phyloP scores from a whole-genome alignment of 1,140 invertebrate genomes.

The Rhizoglyphus robini region DNA sequence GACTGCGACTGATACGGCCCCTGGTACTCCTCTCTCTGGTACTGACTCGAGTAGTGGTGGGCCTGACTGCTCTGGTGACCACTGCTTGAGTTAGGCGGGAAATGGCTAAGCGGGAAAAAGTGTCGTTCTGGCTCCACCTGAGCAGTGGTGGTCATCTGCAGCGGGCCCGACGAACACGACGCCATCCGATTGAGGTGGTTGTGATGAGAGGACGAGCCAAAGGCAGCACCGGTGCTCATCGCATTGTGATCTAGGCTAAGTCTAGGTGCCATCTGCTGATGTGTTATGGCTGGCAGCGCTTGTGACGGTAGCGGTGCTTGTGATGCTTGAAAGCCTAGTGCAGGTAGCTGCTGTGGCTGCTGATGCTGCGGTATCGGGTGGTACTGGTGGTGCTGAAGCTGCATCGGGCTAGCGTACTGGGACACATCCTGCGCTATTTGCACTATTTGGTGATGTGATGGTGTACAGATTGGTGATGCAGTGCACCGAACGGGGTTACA shows the following conservation, averaged over 20 bases:
- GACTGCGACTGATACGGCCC: neutral
- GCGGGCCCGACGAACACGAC: no score
- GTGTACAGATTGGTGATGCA: no score
- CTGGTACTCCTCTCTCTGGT: neutral
- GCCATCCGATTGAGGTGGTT: no score
- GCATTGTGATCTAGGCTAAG: no score
- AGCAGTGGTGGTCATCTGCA: no score
- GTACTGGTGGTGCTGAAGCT: neutral
- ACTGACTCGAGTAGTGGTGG: neutral
- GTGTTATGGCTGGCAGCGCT: neutral
- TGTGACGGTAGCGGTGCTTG: neutral
- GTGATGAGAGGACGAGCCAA: no score
- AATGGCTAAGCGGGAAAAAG: neutral
- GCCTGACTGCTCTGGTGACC: neutral
- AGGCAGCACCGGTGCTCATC: no score
- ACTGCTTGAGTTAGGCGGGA: neutral
- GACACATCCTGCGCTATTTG: neutral
- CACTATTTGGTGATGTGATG: neutral
- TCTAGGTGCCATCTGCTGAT: no score
- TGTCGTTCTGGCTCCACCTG: no score
- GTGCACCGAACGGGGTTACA: no score
- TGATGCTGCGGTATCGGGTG: neutral
- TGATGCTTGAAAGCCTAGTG: no score
- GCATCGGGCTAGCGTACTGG: neutral
- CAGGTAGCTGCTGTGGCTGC: neutral